A percentile compares a stretch with the other conserved stretches of the same genome.
These are phyloP conservation scores for Pangasius larnaudii DNA, from an alignment of 2,797 vertebrate genomes.

Conservation along the genomic window DNA sequence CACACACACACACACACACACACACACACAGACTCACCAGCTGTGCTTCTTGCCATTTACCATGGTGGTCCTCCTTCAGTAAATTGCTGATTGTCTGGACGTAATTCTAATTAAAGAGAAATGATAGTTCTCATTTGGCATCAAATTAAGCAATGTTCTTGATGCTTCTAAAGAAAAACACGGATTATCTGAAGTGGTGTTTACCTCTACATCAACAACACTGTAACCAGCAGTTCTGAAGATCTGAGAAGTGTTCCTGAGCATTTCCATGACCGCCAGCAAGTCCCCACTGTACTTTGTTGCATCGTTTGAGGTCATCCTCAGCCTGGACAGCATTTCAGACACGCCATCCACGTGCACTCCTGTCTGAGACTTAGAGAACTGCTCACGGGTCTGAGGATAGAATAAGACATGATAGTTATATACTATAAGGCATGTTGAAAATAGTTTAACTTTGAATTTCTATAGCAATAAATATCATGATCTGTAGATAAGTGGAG, in stretches of 20 bases:
- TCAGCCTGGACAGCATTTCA: conserved; percentile 89
- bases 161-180: not conserved
- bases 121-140: conserved; percentile 11
- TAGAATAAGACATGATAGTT: not conserved
- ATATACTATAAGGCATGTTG: not conserved
- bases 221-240: conserved; percentile 87
- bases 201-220: conserved; percentile 89
- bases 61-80: conserved; percentile 90
- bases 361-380: conserved; percentile 85
- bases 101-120: conserved; percentile 82
- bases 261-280: conserved; percentile 87
- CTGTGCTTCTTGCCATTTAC: conserved; percentile 97
- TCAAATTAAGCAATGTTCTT: conserved; percentile 14
- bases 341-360: conserved; percentile 85
- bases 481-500: not conserved
- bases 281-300: conserved; percentile 95
- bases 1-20: conserved; percentile 47
- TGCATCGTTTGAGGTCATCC: conserved; percentile 88
- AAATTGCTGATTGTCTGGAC: conserved; percentile 97
- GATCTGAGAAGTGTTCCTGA: conserved; percentile 91
- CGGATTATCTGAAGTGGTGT: not conserved
- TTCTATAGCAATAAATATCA: not conserved
- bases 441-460: not conserved
- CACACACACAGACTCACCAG: conserved; percentile 80
- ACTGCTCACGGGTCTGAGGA: conserved; percentile 86